phyloP scores from a whole-genome alignment of 2,113 vertebrate genomes.

The Suricata suricatta region DNA sequence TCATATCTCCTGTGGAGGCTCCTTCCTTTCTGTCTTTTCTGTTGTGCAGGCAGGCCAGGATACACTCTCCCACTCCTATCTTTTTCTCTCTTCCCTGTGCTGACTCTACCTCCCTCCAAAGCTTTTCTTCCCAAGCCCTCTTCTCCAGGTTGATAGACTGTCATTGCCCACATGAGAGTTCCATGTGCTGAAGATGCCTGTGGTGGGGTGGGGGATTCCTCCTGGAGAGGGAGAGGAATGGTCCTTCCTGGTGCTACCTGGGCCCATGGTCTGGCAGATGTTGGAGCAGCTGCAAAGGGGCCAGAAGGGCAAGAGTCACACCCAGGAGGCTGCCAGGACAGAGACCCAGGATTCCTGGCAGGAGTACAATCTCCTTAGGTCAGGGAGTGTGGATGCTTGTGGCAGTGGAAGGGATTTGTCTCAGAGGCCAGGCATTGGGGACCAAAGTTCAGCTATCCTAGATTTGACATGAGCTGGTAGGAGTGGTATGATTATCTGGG shows the following conservation, averaged over 20 bases:
- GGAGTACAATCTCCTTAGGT: slow-evolving; percentile 77
- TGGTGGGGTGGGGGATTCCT: not conserved
- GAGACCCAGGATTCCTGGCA: slow-evolving; percentile 79
- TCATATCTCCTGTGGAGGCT: not conserved
- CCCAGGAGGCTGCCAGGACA: slow-evolving; percentile 80
- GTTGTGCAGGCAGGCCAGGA: not conserved
- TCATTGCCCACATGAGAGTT: not conserved
- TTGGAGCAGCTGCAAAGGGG: slow-evolving; percentile 85
- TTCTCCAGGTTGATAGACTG: not conserved
- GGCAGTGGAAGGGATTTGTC: not conserved
- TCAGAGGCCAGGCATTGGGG: not conserved
- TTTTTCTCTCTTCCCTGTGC: not conserved
- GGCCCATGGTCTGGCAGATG: slow-evolving; percentile 74
- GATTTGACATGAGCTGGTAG: not conserved
- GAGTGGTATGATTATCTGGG: not conserved
- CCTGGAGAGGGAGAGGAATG: slow-evolving; percentile 32
- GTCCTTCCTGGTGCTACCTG: slow-evolving; percentile 28
- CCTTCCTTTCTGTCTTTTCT: not conserved
- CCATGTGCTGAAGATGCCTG: not conserved
- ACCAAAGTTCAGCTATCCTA: not conserved
- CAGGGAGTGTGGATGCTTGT: not conserved
- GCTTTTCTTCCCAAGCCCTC: not conserved
- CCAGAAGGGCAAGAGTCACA: slow-evolving; percentile 81
- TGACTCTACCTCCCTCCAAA: not conserved
- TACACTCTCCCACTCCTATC: not conserved